Conservation (phyloP, 2,888 invertebrate species). For the Monopis laevigella region DNA sequence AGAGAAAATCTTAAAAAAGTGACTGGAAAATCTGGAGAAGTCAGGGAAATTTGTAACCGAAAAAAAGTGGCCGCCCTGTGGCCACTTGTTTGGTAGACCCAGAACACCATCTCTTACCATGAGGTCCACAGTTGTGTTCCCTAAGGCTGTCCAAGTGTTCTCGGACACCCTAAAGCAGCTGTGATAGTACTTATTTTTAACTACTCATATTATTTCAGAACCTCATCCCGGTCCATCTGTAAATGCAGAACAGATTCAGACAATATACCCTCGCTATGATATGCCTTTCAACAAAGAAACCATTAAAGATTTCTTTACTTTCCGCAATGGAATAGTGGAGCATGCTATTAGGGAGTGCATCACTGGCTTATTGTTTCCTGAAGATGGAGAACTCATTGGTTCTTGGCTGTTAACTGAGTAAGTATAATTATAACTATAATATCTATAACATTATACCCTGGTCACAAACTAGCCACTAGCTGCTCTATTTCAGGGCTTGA, state of each 20-base stretch:
- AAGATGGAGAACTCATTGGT: constrained; percentile 77
- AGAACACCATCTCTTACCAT: no score
- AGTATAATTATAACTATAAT: constrained; percentile 29
- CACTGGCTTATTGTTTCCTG: constrained; percentile 69
- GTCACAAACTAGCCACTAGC: no score
- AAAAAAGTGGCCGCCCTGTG: no score
- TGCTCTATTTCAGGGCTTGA: no score
- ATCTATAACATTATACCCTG: neutral
- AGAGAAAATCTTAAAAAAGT: no score
- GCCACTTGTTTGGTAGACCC: no score
- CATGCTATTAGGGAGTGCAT: constrained; percentile 77
- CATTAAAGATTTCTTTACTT: constrained; percentile 76
- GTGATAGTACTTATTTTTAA: no score
- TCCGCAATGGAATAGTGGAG: constrained; percentile 77
- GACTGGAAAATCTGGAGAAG: no score
- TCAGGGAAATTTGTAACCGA: no score
- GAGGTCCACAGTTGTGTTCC: no score
- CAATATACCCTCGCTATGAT: constrained; percentile 52
- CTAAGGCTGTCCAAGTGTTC: no score
- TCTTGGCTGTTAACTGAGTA: constrained; percentile 87
- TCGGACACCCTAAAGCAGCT: no score
- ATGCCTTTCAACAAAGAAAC: constrained; percentile 63
- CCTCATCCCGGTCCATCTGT: constrained; percentile 13
- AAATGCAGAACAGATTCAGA: constrained; percentile 33
- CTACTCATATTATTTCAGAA: neutral